phyloP scores from a whole-genome alignment of 2,797 vertebrate genomes.

The Taenioides sp. region DNA sequence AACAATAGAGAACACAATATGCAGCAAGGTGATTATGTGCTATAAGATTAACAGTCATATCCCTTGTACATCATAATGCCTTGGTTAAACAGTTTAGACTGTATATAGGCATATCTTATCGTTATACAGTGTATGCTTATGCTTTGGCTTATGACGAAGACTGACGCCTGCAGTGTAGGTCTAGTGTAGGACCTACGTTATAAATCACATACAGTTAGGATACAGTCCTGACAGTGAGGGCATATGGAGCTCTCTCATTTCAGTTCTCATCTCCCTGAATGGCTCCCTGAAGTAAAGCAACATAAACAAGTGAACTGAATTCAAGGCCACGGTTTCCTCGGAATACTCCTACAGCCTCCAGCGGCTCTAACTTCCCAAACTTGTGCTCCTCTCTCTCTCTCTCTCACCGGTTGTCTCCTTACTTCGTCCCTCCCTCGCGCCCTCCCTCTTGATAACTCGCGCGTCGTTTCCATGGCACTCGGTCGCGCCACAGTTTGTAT shows the following conservation, averaged over 20 bases:
- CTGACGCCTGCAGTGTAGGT: too few relatives aligned
- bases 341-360: conserved; percentile 51
- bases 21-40: too few relatives aligned
- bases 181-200: background rate
- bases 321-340: conserved; percentile 49
- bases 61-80: too few relatives aligned
- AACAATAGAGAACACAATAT: too few relatives aligned
- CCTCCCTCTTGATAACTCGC: conserved; percentile 11
- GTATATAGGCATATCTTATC: too few relatives aligned
- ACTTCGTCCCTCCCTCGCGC: conserved; percentile 16
- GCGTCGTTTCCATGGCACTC: conserved; percentile 67
- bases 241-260: conserved; percentile 1
- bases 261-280: conserved; percentile 24
- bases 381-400: conserved; percentile 5
- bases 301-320: conserved; percentile 57
- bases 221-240: background rate
- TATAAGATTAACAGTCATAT: too few relatives aligned
- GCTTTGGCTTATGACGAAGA: too few relatives aligned
- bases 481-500: conserved; percentile 34
- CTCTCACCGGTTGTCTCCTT: conserved; percentile 13
- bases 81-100: too few relatives aligned
- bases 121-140: too few relatives aligned
- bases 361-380: background rate
- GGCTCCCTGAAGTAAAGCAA: conserved; percentile 46
- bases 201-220: background rate